Evolutionary conservation across 2,797 vertebrate genomes (phyloP).

Genomic region (Phalanger gymnotis): DNA sequence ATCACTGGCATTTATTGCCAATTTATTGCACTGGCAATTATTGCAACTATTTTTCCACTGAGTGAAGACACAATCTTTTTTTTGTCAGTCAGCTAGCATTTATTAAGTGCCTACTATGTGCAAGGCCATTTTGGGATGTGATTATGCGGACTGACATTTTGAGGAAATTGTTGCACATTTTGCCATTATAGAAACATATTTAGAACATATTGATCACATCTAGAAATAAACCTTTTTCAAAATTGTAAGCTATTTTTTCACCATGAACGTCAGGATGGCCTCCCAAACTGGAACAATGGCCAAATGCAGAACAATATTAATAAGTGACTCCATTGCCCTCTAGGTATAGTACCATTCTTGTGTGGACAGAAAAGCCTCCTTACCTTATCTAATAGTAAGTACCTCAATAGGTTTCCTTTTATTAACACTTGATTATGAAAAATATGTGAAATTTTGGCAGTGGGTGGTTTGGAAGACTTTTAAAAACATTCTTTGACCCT

Average conservation of each 20-base stretch:
- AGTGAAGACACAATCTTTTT: not conserved
- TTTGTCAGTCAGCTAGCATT: not conserved
- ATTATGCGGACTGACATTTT: not conserved
- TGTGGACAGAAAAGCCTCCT: no score
- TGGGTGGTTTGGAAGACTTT: no score
- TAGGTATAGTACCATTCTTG: no score
- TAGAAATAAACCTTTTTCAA: not conserved
- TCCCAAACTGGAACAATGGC: not conserved
- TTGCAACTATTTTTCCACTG: not conserved
- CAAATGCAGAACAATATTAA: not conserved
- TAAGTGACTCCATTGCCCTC: not conserved
- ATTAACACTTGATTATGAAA: not conserved
- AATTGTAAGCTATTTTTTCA: not conserved
- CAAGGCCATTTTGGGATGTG: not conserved
- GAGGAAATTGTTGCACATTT: not conserved
- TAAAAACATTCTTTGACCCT: no score
- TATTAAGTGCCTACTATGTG: not conserved
- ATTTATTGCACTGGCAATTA: not conserved
- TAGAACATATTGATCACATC: not conserved
- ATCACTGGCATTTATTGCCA: not conserved
- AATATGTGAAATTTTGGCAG: not conserved
- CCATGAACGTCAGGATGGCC: not conserved
- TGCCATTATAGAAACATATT: not conserved
- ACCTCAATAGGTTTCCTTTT: not conserved
- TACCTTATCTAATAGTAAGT: not conserved